Evolutionary conservation across 2,888 invertebrate species (phyloP).

Genomic region (Caenorhabditis sp.): DNA sequence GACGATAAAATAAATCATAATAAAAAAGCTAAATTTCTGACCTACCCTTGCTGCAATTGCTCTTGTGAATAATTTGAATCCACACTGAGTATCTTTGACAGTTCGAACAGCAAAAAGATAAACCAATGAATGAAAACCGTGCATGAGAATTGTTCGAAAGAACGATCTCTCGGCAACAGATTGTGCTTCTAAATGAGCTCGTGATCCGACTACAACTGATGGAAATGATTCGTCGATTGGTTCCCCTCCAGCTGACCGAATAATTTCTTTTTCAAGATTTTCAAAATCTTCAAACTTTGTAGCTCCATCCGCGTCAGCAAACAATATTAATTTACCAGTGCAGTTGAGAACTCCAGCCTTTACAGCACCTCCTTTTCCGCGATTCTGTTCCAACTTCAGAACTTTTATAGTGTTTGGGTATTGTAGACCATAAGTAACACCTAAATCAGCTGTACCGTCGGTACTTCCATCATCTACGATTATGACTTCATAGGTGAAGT

Average conservation of each 20-base stretch:
- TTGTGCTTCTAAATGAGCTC: constrained; percentile 89
- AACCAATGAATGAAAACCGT: constrained; percentile 91
- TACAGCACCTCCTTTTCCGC: constrained; percentile 98
- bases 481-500: constrained; percentile 81
- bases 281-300: constrained; percentile 88
- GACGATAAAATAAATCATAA: no score
- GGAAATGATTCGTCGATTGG: constrained; percentile 58
- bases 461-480: constrained; percentile 96
- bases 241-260: constrained; percentile 69
- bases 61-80: constrained; percentile 92
- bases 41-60: constrained; percentile 64
- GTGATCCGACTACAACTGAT: constrained; percentile 65
- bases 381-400: constrained; percentile 84
- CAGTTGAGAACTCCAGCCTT: constrained; percentile 87
- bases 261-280: constrained; percentile 79
- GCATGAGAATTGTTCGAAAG: constrained; percentile 87
- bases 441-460: constrained; percentile 85
- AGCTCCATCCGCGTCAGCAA: constrained; percentile 99
- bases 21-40: no score
- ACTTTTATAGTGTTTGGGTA: constrained; percentile 84
- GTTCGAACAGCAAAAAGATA: constrained; percentile 89
- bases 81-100: constrained; percentile 96
- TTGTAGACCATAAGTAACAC: constrained; percentile 79
- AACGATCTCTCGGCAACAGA: constrained; percentile 79
- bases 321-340: constrained; percentile 85